These are phyloP conservation scores for Ceratitis capitata DNA, from an alignment of 1,140 invertebrate species.

Conservation along the genomic window DNA sequence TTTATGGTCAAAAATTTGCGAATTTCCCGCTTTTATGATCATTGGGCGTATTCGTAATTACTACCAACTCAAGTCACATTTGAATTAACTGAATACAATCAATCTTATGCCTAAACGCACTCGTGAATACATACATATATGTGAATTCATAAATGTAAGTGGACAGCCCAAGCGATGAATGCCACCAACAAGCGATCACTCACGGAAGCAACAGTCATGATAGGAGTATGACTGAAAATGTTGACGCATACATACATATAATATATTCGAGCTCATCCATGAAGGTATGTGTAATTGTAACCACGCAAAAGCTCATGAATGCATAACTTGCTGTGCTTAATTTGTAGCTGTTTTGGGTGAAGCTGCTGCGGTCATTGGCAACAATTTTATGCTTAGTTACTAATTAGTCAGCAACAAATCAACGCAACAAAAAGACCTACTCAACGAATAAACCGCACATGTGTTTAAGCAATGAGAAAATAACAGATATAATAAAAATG, in stretches of 20 bases:
- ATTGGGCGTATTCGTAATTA: conserved; percentile 42
- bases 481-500: neutral
- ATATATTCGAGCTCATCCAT: neutral
- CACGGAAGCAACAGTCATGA: neutral
- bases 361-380: conserved; percentile 1
- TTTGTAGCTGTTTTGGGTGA: neutral
- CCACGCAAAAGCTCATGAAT: neutral
- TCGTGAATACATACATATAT: too few species aligned
- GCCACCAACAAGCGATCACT: neutral
- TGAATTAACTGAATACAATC: conserved; percentile 44
- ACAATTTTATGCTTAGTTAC: conserved; percentile 30
- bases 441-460: neutral
- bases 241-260: neutral
- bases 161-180: neutral
- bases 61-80: conserved; percentile 42
- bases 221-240: too few species aligned
- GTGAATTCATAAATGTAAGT: too few species aligned
- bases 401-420: conserved; percentile 34
- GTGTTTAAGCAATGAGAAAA: neutral
- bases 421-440: neutral
- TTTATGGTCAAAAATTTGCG: neutral
- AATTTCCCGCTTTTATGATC: conserved; percentile 30
- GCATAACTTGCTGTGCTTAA: neutral
- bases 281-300: neutral
- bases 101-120: too few species aligned